Conservation (phyloP, 2,113 vertebrate species). For the Chunga burmeisteri region DNA sequence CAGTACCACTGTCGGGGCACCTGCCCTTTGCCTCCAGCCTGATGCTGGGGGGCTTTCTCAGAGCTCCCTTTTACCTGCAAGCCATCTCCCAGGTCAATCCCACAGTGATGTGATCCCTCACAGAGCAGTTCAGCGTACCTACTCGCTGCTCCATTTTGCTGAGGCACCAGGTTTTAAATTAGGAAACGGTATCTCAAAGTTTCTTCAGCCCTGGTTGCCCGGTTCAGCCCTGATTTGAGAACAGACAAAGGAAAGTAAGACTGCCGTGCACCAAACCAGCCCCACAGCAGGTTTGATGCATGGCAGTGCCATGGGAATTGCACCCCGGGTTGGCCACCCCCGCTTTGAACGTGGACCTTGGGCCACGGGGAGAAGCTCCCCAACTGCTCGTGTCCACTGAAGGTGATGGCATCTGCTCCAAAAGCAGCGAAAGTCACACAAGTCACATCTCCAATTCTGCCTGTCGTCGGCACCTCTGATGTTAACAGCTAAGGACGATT, state of each 20-base stretch:
- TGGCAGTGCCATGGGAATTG: not conserved
- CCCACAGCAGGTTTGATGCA: too few relatives aligned
- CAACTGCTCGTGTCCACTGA: fast-evolving
- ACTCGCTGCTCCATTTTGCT: fast-evolving
- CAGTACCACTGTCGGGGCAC: fast-evolving
- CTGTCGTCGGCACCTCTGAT: fast-evolving
- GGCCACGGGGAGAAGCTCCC: not conserved
- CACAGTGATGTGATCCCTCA: fast-evolving
- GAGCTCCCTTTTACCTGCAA: not conserved
- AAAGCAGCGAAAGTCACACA: not conserved
- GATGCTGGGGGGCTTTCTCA: not conserved
- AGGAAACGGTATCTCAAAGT: not conserved
- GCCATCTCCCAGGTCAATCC: not conserved
- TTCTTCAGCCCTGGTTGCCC: not conserved
- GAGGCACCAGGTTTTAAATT: not conserved
- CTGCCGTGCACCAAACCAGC: too few relatives aligned
- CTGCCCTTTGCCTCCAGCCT: not conserved
- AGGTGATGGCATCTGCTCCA: not conserved
- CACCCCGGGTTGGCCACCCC: too few relatives aligned
- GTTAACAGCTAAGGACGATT: fast-evolving
- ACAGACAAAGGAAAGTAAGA: not conserved
- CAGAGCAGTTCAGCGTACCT: fast-evolving
- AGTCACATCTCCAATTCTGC: not conserved
- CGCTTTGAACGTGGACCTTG: fast-evolving
- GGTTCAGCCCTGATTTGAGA: not conserved